Evolutionary conservation across 2,113 vertebrate genomes (phyloP), one percentile per base, ranked within the genome.

Genomic region (Ascaphus truei): DNA sequence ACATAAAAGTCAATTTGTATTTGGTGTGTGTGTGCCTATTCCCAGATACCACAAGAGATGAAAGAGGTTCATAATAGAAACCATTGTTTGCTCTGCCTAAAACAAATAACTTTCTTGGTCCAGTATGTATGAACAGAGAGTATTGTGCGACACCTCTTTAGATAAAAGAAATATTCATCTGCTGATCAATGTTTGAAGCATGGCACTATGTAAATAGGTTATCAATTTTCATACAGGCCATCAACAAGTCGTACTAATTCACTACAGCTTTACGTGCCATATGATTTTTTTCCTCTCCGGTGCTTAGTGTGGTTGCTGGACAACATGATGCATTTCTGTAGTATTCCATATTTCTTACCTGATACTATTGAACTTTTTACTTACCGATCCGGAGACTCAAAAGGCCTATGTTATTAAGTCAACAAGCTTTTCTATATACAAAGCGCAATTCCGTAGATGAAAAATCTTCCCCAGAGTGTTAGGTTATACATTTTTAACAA

Each of bases 61-160:
- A 74, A 72, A 62, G 25, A 72, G 73, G 26, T 58, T 73, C 73
- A 37, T 85, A 85, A 88, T 87, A 87, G 88, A 83, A 75, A 53
- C 71, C 11, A 0, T 23, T 90, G 83, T 92, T 92, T 91, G 81
- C 75, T 84, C 73, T 83, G 76, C 74, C 63, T 81, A 88, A 82
- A 88, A 72, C 83, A 89, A 91, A 89, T 67, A 86, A 0, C 43
- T 68, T 79, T 62, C 75, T 75, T 75, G 62, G 73, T 65, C 73
- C 68, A 47, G 30, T 39, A 13, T 61, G 61, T 73, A 69, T 50
- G 75, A 72, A 72, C 51, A 58, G 59, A 75, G 78, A 80, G 80
- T 66, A 34, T 9, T 43, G 31, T 73, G 77, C 72, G 75, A 80
- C 79, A 80, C 72, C 67, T 67, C 45, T 55, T 61, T 56, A 83